Evolutionary conservation across 2,888 invertebrate species (phyloP), one percentile per base, ranked within the genome.

Genomic region (Anthoptus insignis): DNA sequence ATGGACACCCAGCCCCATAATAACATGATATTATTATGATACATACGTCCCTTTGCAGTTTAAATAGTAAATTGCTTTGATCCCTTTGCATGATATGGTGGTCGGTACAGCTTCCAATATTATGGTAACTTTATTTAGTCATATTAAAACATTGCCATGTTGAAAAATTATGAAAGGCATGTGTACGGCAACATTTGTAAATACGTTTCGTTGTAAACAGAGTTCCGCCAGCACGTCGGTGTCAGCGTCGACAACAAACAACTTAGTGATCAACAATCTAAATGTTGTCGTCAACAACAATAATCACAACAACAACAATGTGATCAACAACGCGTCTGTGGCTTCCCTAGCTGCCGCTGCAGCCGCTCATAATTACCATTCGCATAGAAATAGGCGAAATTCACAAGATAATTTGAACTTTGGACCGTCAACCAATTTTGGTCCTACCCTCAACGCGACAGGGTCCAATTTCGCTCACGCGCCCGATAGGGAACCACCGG

Each of bases 241-340:
- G 52, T 91, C 93, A 59, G 93, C 93, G 69, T 93, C 93, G 66
- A 91, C 93, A 57, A 93, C 93, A 65, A 93, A 93, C 88, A 93
- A 88, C 82, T 84, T 94, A 70, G 90, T 92, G 75, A 93, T 91
- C 87, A 93, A 91, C 87, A 93, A 89, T 70, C 77, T 91, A 59
- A 93, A 90, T 77, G 93, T 92, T 79, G 93, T 93, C 71, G 94
- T 91, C 58, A 93, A 92, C 81, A 93, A 94, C 88, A 90, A 94
- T 83, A 91, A 94, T 76, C 89, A 94, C 78, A 88, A 92, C 83
- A 90, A 94, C 86, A 90, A 93, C 80, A 93, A 94, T 67, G 91
- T 93, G 24, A 87, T 94, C 71, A 93, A 94, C 83, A 90, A 93
- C 81, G 91, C 93, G 67, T 88, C 92, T 56, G 93, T 93, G 13